Conservation (phyloP, 2,888 invertebrate species). For the Orchesellides sinensis region DNA sequence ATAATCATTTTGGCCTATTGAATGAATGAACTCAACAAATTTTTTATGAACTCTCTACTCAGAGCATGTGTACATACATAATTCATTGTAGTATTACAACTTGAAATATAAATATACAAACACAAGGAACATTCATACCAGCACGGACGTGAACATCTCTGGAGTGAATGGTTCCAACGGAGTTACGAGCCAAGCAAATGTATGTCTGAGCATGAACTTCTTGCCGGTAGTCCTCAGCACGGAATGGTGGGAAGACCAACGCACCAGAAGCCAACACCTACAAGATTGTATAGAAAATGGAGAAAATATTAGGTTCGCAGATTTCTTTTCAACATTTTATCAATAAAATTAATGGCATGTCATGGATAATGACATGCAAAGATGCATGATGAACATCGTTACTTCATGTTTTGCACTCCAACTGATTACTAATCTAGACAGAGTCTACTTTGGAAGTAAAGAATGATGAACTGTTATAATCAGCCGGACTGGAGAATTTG, state of each 20-base stretch:
- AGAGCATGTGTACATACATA: too few relatives aligned
- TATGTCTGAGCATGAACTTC: slow-evolving; percentile 97
- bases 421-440: too few relatives aligned
- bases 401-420: too few relatives aligned
- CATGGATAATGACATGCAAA: neutral
- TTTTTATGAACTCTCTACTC: slow-evolving; percentile 46
- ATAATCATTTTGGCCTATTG: slow-evolving; percentile 22
- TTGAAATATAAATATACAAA: slow-evolving; percentile 15
- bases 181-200: slow-evolving; percentile 92
- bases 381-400: slow-evolving; percentile 2
- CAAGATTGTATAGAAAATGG: slow-evolving; percentile 76
- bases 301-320: slow-evolving; percentile 9
- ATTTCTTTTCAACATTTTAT: neutral
- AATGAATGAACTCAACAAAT: slow-evolving; percentile 54
- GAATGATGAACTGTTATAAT: too few relatives aligned
- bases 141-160: slow-evolving; percentile 96
- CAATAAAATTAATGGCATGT: slow-evolving; percentile 14
- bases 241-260: slow-evolving; percentile 95
- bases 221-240: slow-evolving; percentile 94
- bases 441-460: too few relatives aligned
- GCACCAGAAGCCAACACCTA: slow-evolving; percentile 93
- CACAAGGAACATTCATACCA: slow-evolving; percentile 81
- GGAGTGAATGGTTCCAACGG: slow-evolving; percentile 93
- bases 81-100: too few relatives aligned
- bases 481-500: too few relatives aligned